These are phyloP conservation scores for Cichladusa arquata DNA, from an alignment of 2,113 vertebrate genomes.

Conservation along the genomic window DNA sequence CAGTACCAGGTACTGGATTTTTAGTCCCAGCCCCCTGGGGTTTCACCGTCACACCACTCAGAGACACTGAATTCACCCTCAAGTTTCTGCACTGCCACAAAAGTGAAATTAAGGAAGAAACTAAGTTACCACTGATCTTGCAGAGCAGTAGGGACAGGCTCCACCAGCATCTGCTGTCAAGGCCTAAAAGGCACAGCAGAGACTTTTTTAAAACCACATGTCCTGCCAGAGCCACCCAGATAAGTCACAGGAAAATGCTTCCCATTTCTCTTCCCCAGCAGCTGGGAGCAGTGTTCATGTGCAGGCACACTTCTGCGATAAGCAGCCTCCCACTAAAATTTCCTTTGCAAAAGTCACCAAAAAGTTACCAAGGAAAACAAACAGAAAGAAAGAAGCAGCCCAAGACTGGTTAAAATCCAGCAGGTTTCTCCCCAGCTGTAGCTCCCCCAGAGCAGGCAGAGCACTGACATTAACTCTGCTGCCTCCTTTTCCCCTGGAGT, in stretches of 20 bases:
- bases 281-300: rapidly evolving
- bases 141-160: neutral
- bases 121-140: neutral
- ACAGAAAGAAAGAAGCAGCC: neutral
- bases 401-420: neutral
- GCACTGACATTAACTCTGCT: neutral
- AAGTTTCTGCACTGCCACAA: rapidly evolving
- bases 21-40: neutral
- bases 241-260: neutral
- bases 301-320: rapidly evolving
- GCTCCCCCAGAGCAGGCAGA: neutral
- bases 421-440: neutral
- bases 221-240: neutral
- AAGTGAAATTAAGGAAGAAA: neutral
- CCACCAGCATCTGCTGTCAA: rapidly evolving
- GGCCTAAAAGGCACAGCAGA: neutral
- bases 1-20: too few species aligned
- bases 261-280: neutral
- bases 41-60: rapidly evolving
- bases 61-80: neutral
- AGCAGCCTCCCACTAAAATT: rapidly evolving
- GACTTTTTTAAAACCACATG: neutral
- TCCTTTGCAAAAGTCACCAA: neutral
- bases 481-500: neutral
- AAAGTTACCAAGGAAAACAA: neutral